Evolutionary conservation across 1,140 invertebrate species (phyloP), one percentile per base, ranked within the genome.

Genomic region (Drosophila kohkoa): DNA sequence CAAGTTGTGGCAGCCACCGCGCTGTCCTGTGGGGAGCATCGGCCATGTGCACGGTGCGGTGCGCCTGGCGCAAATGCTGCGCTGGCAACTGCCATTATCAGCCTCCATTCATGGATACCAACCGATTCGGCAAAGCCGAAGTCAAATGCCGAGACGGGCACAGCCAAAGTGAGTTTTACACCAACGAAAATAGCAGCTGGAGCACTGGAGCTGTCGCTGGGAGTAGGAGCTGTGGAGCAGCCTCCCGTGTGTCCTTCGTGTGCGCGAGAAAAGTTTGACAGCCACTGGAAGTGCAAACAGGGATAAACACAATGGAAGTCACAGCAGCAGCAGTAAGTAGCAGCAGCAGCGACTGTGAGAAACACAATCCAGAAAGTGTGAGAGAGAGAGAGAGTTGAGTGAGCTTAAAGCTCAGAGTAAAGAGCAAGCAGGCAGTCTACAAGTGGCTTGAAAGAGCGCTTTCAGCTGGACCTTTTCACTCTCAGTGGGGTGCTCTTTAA

Each of bases 81-180:
- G 69, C 75, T 25, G 20, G 20, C 68, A 54, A 63, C 72, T 78
- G 71, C 49, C 59, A 55, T 46, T 78, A 69, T 69, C 65, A 72
- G 76, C 63, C 66, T 88, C 78, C 85, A 88, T 88, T 88, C 85
- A 88, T 88, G 83, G 83, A 83, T 88, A 89, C 82, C 76, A 87
- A 87, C 62, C 68, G 65, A 63, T 62, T 59, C 57, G 75, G 51
- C 48, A 43, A 45, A 41, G 41, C 20, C 16, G 35, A 51, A 15
- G 6, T 16, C 4, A 67, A 25, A 7, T 8, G 45, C 3, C 4
- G 16, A 51, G 45, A 1, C 45, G 65, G 20, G 41, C 30, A 35
- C 13, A 3, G 13, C 3, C 52, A 28, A 32, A 13, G 5, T 15
- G 35, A 45, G 57, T 48, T 38, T 38, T 20, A 51, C 43, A 38